Percentiles rank a stretch among this genome's conserved stretches.
Conservation (phyloP, 2,113 vertebrate species). For the Halcyon senegalensis region DNA sequence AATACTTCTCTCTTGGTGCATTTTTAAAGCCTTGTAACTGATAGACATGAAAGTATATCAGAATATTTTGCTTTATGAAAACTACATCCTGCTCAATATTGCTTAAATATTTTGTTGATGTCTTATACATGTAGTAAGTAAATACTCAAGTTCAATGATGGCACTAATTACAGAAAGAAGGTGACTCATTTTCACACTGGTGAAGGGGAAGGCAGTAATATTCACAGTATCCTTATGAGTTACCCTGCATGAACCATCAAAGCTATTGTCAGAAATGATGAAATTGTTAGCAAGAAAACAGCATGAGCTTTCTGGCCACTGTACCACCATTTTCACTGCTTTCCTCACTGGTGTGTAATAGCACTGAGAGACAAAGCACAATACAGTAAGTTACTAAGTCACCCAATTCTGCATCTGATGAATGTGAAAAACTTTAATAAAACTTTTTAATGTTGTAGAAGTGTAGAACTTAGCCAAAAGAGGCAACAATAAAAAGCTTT, state of each 20-base stretch:
- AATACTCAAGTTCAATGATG: background rate
- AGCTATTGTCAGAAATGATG: background rate
- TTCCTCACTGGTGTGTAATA: background rate
- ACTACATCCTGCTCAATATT: background rate
- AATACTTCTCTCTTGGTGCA: background rate
- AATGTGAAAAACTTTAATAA: background rate
- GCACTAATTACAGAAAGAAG: background rate
- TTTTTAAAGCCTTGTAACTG: background rate
- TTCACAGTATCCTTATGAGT: background rate
- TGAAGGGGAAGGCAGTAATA: background rate
- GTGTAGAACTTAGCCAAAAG: background rate
- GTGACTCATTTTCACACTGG: background rate
- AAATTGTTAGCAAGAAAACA: background rate
- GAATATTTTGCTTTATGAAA: background rate
- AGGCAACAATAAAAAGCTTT: constrained; percentile 42
- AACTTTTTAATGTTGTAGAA: background rate
- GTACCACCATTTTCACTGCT: background rate
- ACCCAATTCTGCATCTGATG: background rate
- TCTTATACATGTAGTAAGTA: background rate
- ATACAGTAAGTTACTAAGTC: background rate
- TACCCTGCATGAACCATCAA: background rate
- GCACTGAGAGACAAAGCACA: background rate
- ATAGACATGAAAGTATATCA: background rate
- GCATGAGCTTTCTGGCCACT: background rate
- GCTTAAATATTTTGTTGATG: background rate